These are phyloP conservation scores for Pheosia gnoma DNA, from an alignment of 2,888 invertebrate species.

Conservation along the genomic window DNA sequence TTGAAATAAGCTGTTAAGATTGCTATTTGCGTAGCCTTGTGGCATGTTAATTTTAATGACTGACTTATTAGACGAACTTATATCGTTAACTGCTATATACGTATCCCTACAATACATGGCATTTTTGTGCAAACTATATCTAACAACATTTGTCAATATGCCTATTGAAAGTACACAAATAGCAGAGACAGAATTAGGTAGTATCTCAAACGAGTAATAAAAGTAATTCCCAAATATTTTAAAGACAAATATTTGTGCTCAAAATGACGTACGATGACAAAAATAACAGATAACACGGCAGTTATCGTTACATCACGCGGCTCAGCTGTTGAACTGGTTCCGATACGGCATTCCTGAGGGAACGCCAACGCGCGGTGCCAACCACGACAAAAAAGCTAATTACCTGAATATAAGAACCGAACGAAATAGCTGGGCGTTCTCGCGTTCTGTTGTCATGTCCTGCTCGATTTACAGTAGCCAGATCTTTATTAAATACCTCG, in stretches of 20 bases:
- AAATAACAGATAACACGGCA: slow-evolving; percentile 54
- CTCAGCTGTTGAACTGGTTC: slow-evolving; percentile 71
- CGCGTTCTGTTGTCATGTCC: slow-evolving; percentile 19
- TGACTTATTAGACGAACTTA: no score
- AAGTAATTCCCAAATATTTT: slow-evolving; percentile 7
- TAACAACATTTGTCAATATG: neutral
- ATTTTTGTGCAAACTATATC: neutral
- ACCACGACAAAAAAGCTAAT: slow-evolving; percentile 52
- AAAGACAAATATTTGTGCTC: slow-evolving; percentile 16
- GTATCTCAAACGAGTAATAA: neutral
- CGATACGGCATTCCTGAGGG: slow-evolving; percentile 71
- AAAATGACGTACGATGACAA: slow-evolving; percentile 46
- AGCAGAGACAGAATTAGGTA: neutral
- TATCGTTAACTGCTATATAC: no score
- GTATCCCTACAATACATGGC: no score
- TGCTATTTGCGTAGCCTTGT: neutral
- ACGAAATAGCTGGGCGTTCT: slow-evolving; percentile 28
- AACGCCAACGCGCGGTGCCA: slow-evolving; percentile 61
- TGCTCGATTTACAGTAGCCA: slow-evolving; percentile 15
- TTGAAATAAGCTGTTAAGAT: neutral
- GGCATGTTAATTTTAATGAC: no score
- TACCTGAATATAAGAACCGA: slow-evolving; percentile 40
- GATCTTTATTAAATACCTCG: neutral
- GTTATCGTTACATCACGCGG: slow-evolving; percentile 59
- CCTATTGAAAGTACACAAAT: no score